Evolutionary conservation across 2,888 invertebrate genomes (phyloP), one percentile per base, ranked within the genome.

Genomic region (Enoplolaimus lenunculus): DNA sequence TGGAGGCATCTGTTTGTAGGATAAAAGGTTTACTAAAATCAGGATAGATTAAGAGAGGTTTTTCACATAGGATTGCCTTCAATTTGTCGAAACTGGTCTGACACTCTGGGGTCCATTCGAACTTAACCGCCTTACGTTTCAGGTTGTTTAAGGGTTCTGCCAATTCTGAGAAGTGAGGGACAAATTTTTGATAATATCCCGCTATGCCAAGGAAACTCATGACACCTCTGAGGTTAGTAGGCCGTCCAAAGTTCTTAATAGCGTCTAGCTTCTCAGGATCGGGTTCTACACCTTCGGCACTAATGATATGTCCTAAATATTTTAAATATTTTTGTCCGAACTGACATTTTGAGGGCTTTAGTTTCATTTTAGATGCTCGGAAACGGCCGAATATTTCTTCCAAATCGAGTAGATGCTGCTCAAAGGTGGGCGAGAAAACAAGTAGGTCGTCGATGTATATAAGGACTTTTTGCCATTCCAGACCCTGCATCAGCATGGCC

Each of bases 1-100:
- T 71, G 3, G 75, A 75, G 2, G 75, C 78, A 69, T 78, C 77
- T 2, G 74, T 73, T 68, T 72, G 69, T 2, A 76, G 57, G 1
- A 73, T 71, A 59, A 75, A 75, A 16, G 71, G 66, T 26, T 72
- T 60, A 1, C 30, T 21, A n/a, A 74, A 70, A 62, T 76, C 72
- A 45, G 76, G 75, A 28, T 73, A 57, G 68, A 68, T 65, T n/a
- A 77, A 65, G 62, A 75, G 68, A 29, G 76, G 74, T 33, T 28
- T 60, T 1, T 28, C 60, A 2, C 59, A 66, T n/a, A 76, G 60
- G 28, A 35, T 28, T 7, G 62, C 30, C 31, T 30, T 74, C 33
- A 74, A 33, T 1, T 28, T 62, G 1, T 71, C n/a, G 45, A 74
- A 75, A 21, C 73, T 68, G 33, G 66, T 64, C 34, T 70, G 70